Percentiles rank a stretch among this genome's conserved stretches.
Conservation (phyloP, 2,797 vertebrate species). For the Darevskia mixta region DNA sequence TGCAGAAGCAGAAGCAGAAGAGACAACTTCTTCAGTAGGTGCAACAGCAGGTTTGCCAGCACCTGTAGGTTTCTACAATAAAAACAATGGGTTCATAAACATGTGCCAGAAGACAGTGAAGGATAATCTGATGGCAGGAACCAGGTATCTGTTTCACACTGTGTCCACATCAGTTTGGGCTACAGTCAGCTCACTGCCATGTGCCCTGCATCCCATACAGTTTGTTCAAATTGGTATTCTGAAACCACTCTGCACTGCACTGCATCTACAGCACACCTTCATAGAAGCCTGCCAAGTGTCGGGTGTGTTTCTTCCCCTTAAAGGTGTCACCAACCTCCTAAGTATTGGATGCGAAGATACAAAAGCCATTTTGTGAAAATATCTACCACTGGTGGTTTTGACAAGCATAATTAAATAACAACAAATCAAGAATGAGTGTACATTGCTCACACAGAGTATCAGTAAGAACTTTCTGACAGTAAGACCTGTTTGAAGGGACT, state of each 20-base stretch:
- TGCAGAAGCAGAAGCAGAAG: conserved; percentile 44
- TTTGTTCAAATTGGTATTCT: background rate
- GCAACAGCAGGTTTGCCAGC: background rate
- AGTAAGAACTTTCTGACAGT: too few species aligned
- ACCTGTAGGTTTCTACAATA: conserved; percentile 57
- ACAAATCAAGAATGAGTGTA: background rate
- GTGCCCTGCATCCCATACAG: background rate
- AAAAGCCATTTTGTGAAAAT: background rate
- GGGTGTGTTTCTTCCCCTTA: background rate
- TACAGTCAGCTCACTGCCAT: background rate
- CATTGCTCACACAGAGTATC: background rate
- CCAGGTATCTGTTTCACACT: background rate
- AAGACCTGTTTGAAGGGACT: too few species aligned
- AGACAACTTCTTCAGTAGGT: background rate
- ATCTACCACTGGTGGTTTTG: background rate
- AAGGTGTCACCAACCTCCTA: too few species aligned
- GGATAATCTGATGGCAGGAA: background rate
- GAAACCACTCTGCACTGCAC: background rate
- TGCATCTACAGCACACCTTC: background rate
- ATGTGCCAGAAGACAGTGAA: background rate
- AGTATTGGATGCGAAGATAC: background rate
- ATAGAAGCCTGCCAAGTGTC: background rate
- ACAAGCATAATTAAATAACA: conserved; percentile 9
- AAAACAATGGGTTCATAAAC: background rate
- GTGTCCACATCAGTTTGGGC: background rate